Conservation (phyloP, 1,140 invertebrate genomes). For the Drosophila sturtevanti region DNA sequence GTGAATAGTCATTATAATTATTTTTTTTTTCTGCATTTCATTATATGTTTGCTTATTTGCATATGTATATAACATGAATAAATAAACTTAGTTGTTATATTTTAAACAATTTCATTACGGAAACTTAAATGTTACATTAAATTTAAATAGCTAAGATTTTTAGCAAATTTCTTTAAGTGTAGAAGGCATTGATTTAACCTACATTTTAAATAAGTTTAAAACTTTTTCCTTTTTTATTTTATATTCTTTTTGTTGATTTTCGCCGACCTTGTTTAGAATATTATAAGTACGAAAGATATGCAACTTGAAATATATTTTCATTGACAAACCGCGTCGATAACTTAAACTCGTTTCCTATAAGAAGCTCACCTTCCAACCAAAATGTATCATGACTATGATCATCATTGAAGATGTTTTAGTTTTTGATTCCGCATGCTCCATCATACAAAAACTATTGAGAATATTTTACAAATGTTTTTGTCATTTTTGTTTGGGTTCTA, state of each 20-base stretch:
- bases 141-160: too few species aligned
- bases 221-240: not conserved
- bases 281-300: constrained; percentile 9
- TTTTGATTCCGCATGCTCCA: constrained; percentile 23
- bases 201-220: not conserved
- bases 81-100: too few species aligned
- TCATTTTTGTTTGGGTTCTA: not conserved
- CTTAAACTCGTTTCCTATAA: constrained; percentile 56
- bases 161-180: not conserved
- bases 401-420: constrained; percentile 53
- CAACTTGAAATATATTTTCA: constrained; percentile 5
- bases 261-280: constrained; percentile 13
- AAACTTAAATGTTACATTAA: too few species aligned
- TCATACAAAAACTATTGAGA: not conserved
- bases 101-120: not conserved
- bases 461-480: not conserved
- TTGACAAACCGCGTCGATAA: constrained; percentile 3
- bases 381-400: constrained; percentile 43
- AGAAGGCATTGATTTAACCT: not conserved
- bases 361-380: constrained; percentile 65
- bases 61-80: not conserved
- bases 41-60: not conserved
- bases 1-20: not conserved
- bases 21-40: not conserved
- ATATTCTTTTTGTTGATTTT: not conserved